These are phyloP conservation scores for Lasioglossum villosulum DNA, from an alignment of 2,888 invertebrate genomes.

Conservation along the genomic window DNA sequence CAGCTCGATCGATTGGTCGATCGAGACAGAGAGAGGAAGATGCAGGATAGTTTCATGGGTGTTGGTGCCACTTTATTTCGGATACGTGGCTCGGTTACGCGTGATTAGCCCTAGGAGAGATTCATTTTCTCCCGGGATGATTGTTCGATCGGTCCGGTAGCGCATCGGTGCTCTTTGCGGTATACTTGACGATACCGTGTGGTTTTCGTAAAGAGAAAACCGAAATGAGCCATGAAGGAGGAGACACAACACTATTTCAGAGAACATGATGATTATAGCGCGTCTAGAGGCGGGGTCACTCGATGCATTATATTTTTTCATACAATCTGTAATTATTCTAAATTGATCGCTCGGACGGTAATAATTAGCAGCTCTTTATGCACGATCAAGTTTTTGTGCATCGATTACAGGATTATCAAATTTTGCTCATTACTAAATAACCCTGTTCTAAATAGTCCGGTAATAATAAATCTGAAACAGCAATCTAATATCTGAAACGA, in stretches of 20 bases:
- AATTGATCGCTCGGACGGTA: too few relatives aligned
- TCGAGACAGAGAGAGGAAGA: not conserved
- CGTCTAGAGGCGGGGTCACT: too few relatives aligned
- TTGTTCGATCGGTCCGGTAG: slow-evolving; percentile 5
- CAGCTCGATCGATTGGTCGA: not conserved
- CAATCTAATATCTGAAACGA: too few relatives aligned
- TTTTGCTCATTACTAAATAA: too few relatives aligned
- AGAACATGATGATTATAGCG: not conserved
- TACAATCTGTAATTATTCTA: too few relatives aligned
- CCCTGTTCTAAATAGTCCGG: too few relatives aligned
- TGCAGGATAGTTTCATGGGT: not conserved
- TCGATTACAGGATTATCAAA: too few relatives aligned
- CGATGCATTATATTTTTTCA: too few relatives aligned
- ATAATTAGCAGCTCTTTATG: too few relatives aligned
- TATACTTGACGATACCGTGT: not conserved
- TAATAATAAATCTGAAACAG: too few relatives aligned
- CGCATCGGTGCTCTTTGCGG: slow-evolving; percentile 15
- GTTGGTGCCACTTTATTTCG: slow-evolving; percentile 38
- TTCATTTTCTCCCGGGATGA: slow-evolving; percentile 26
- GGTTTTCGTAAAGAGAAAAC: slow-evolving; percentile 1
- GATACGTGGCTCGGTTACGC: slow-evolving; percentile 37
- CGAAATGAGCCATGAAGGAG: slow-evolving; percentile 5
- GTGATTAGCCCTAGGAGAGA: slow-evolving; percentile 20
- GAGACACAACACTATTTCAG: not conserved
- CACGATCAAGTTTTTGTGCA: too few relatives aligned